Evolutionary conservation across 1,140 invertebrate genomes (phyloP), one percentile per base, ranked within the genome.

Genomic region (Ceratosolen fusciceps): DNA sequence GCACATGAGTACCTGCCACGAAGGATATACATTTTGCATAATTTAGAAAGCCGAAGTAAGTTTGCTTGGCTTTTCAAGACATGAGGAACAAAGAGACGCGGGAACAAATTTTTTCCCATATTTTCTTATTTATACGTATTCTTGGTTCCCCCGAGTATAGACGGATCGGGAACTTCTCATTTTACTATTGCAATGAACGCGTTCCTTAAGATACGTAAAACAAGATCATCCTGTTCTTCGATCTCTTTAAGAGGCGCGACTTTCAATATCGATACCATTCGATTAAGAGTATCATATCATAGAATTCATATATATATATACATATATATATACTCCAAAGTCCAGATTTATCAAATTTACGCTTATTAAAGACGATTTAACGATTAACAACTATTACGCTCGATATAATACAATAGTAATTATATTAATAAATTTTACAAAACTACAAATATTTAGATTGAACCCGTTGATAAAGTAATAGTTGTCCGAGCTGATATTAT

Each of bases 61-160:
- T 39, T 58, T 39, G 12, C 52, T 24, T 39, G 43, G 24, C 74
- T 19, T 58, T 16, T n/a, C 24, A 31, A 21, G 52, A 31, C 43
- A 19, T 29, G 29, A 47, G 49, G 21, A 29, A 52, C 70, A 39
- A 65, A 37, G 29, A 65, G 26, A 31, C 34, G 60, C 16, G 19
- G 19, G 19, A 34, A 75, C 74, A 47, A 76, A 76, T 67, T 43
- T 76, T 76, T 76, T 67, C 60, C 74, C 74, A 76, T 76, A 76
- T 76, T 67, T 76, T 58, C 74, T 67, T 76, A 67, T 76, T 76
- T 67, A 76, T 60, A 47, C 60, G 54, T 67, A 76, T 67, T 76
- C 67, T 76, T 76, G 67, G 37, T 19, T 62, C 47, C 60, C 74
- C 3, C 43, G 43, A 43, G 34, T 21, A 19, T 5, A 0, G 56